These are phyloP conservation scores for Cryptoprocta ferox DNA, from an alignment of 2,797 vertebrate genomes.

Conservation along the genomic window DNA sequence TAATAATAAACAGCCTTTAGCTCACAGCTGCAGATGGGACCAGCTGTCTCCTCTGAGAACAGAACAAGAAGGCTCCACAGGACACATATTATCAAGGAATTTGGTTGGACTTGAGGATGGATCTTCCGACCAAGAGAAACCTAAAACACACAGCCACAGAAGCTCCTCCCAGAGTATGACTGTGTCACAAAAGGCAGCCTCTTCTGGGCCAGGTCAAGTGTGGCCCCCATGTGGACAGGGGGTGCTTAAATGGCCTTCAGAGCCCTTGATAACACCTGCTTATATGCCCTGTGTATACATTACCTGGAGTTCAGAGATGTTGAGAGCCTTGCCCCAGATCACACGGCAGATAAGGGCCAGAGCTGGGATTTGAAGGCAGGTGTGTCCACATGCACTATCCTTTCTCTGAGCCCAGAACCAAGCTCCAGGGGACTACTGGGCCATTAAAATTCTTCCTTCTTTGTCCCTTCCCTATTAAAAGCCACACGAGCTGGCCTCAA, in stretches of 20 bases:
- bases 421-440: not conserved
- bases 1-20: conserved; percentile 70
- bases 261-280: not conserved
- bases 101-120: not conserved
- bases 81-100: not conserved
- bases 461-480: not conserved
- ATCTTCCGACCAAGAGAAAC: not conserved
- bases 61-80: not conserved
- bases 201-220: not conserved
- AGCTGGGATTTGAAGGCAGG: not conserved
- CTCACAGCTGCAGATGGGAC: conserved; percentile 59
- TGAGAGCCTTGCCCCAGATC: not conserved
- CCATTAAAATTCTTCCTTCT: not conserved
- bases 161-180: not conserved
- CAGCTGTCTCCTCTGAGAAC: conserved; percentile 63
- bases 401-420: not conserved
- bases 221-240: not conserved
- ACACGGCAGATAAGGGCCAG: not conserved
- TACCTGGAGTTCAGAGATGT: not conserved
- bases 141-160: not conserved
- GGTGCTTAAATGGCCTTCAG: not conserved
- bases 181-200: not conserved
- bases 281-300: not conserved
- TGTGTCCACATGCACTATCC: not conserved
- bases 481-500: not conserved